Percentiles rank a stretch among this genome's conserved stretches.
Conservation (phyloP, 2,113 vertebrate genomes). For the Scatophagus argus region DNA sequence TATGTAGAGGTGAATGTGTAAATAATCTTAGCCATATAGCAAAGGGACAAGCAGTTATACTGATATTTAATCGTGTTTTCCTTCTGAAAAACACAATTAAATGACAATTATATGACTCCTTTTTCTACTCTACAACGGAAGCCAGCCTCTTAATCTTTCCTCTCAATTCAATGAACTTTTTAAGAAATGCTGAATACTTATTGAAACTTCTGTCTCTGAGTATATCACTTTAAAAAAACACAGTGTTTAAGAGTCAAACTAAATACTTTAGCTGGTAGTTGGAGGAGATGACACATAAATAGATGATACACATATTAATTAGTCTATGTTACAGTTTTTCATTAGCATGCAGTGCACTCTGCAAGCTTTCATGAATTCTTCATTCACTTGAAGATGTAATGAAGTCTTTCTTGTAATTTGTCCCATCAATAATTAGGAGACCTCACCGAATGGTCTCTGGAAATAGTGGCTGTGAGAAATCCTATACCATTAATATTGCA, state of each 20-base stretch:
- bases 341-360: conserved; percentile 63
- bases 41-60: not conserved
- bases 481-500: conserved; percentile 81
- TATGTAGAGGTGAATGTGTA: not conserved
- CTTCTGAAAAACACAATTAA: too few species aligned
- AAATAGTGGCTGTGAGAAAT: conserved; percentile 74
- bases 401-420: conserved; percentile 79
- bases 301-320: conserved; percentile 47
- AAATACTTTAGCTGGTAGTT: conserved; percentile 15
- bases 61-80: not conserved
- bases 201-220: conserved; percentile 15
- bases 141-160: not conserved
- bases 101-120: too few species aligned
- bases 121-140: conserved; percentile 13
- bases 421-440: conserved; percentile 82
- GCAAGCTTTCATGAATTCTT: conserved; percentile 77
- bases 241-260: conserved; percentile 24
- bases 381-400: conserved; percentile 73
- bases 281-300: conserved; percentile 40
- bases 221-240: conserved; percentile 40
- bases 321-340: conserved; percentile 47
- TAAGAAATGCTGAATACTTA: not conserved
- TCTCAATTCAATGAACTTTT: conserved; percentile 13
- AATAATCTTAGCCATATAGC: not conserved
- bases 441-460: conserved; percentile 71